Evolutionary conservation across 2,113 vertebrate genomes (phyloP), one percentile per base, ranked within the genome.

Genomic region (Taurulus bubalis): DNA sequence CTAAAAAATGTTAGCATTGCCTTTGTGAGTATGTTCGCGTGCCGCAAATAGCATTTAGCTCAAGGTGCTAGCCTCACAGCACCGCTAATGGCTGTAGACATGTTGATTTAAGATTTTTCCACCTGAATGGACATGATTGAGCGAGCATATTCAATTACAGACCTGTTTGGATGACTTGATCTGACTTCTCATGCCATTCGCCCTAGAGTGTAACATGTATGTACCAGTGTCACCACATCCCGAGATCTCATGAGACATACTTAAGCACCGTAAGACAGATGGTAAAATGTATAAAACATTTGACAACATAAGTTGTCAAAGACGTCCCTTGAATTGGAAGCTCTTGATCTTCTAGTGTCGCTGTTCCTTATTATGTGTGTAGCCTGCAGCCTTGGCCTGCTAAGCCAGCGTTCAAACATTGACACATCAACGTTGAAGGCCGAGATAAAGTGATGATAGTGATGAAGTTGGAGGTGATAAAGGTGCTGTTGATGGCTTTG

Each of bases 401-500:
- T 6, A n/a, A n/a, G 63, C 38, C 20, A 45, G 26, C 26, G 18
- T 5, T 1, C 6, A 65, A 5, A 36, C 42, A 65, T 53, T 4
- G 7, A 30, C 20, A 24, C 51, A 12, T 5, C 3, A 16, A 49
- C 14, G 38, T n/a, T 34, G n/a, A 26, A 28, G 59, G 75, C 42
- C 14, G 66, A 34, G 20, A 22, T 47, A 34, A 15, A 34, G n/a
- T 51, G 72, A 63, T 65, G 12, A 26, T 15, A 24, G 40, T 22
- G 60, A 16, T 58, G 42, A 30, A 67, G 65, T 47, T 40, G 26
- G 30, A 71, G 28, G 22, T 24, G 36, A 71, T 45, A 36, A 75
- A 80, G 26, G 40, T 16, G 51, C 42, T 32, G 66, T n/a, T 36
- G 65, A 45, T 58, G 24, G 40, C 53, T 36, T 36, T 5, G 67